Conservation (phyloP, 2,888 invertebrate genomes). For the Agriopis leucophaearia region DNA sequence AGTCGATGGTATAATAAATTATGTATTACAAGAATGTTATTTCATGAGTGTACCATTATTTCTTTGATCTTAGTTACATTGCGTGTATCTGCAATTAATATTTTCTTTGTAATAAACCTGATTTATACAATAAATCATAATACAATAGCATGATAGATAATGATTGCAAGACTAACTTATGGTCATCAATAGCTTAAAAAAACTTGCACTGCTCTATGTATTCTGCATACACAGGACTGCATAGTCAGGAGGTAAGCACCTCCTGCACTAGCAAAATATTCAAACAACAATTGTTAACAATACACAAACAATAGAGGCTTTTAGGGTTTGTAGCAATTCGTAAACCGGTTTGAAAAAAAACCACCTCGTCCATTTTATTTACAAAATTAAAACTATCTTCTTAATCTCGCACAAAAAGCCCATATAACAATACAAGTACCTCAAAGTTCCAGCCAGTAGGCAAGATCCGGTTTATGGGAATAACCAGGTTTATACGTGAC, state of each 20-base stretch:
- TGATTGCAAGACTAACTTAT: too few species aligned
- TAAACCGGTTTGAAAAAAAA: conserved; percentile 39
- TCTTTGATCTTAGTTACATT: background rate
- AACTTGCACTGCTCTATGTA: too few species aligned
- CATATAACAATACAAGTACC: conserved; percentile 45
- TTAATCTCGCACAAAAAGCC: conserved; percentile 56
- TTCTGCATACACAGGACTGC: too few species aligned
- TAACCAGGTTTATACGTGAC: conserved; percentile 72
- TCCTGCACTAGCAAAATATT: background rate
- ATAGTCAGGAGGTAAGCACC: too few species aligned
- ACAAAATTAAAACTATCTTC: conserved; percentile 56
- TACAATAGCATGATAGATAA: too few species aligned
- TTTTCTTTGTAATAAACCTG: too few species aligned
- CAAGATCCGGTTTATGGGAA: conserved; percentile 75
- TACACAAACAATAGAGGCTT: conserved; percentile 5
- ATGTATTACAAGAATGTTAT: conserved; percentile 12
- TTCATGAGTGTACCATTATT: conserved; percentile 3
- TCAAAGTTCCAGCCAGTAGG: conserved; percentile 27
- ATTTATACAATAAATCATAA: too few species aligned
- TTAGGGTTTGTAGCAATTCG: background rate
- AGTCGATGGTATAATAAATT: conserved; percentile 45
- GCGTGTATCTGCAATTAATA: background rate
- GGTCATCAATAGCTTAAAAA: too few species aligned
- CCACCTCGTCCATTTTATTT: conserved; percentile 44
- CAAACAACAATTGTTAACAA: background rate